Evolutionary conservation across 2,888 invertebrate genomes (phyloP), one percentile per base, ranked within the genome.

Genomic region (Nymphalis urticae): DNA sequence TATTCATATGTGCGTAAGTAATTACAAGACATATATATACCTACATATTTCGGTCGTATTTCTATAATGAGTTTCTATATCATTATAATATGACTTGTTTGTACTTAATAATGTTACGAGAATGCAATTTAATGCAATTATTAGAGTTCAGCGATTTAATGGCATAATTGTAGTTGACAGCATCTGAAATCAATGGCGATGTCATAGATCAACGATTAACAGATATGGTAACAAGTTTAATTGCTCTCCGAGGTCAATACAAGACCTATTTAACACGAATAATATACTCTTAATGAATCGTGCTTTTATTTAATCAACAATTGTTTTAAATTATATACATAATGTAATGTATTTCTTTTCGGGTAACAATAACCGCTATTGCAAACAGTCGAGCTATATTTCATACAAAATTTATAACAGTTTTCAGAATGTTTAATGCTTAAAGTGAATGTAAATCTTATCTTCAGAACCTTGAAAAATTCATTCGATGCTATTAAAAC

Each of bases 401-500:
- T n/a, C 16, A 10, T 48, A 27, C 10, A 32, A n/a, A 36, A 13
- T 19, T 19, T 27, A 19, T 19, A 48, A 9, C 17, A 48, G 32
- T 17, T 17, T 56, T 58, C 4, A 47, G 48, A 32, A 64, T 64
- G 17, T 50, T 48, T 48, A 56, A 68, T 61, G 64, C 24, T 68
- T 50, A 69, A 42, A 69, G 71, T 66, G 71, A 72, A 69, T 69
- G 69, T 69, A 66, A 66, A 58, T 69, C 66, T 68, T 70, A 67
- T 64, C 66, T 71, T 36, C 56, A 19, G 66, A 69, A 70, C 74
- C 75, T 75, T 73, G 73, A 64, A 74, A 68, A 69, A 69, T 62
- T 71, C 69, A 71, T 74, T 75, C 61, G 73, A 73, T 72, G 69
- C 72, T 73, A 76, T 78, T 77, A 75, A 70, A 75, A 75, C 70